Conservation (phyloP, 2,113 vertebrate species). For the Tychaedon coryphoeus region DNA sequence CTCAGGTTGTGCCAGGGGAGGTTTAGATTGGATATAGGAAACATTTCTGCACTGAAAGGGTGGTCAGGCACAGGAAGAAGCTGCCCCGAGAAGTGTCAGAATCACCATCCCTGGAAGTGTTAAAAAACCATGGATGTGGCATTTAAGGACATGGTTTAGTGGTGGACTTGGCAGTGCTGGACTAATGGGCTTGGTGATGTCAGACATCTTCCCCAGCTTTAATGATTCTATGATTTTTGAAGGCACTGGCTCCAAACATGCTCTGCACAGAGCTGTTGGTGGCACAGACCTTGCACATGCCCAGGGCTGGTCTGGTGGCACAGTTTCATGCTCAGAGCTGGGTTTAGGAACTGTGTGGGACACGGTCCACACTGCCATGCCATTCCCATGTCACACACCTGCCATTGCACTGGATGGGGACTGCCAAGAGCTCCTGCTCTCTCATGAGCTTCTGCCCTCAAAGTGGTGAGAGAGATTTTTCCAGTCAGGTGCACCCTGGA, state of each 20-base stretch:
- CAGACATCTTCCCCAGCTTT: background rate
- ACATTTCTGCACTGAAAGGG: background rate
- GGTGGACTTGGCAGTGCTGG: background rate
- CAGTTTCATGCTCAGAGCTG: background rate
- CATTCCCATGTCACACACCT: background rate
- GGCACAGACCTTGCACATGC: background rate
- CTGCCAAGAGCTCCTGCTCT: background rate
- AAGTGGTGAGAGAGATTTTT: background rate
- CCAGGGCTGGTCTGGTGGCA: background rate
- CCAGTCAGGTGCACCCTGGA: background rate
- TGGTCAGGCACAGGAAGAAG: background rate
- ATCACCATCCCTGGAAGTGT: background rate
- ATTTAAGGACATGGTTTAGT: background rate
- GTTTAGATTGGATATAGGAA: background rate
- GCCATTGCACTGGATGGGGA: background rate
- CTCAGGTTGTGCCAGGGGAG: background rate
- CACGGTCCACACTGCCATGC: no score
- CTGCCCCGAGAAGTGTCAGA: background rate
- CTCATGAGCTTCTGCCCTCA: background rate
- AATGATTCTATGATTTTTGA: background rate
- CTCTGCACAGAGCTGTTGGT: background rate
- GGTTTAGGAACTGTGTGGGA: background rate
- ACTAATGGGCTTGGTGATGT: background rate
- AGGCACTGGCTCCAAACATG: background rate
- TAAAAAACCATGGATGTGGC: background rate